phyloP scores from a whole-genome alignment of 2,888 invertebrate species.

The Mythimna pallens region DNA sequence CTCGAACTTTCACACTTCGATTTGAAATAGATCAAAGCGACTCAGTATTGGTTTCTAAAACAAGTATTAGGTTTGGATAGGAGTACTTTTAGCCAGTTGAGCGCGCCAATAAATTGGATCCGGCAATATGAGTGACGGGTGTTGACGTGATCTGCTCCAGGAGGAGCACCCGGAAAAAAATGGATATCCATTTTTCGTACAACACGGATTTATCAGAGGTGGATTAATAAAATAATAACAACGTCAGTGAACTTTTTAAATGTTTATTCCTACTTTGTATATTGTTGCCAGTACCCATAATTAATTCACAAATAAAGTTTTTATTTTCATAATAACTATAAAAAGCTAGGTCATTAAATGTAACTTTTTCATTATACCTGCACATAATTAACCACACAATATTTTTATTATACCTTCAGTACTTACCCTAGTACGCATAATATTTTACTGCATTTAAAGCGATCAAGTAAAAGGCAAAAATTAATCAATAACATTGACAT shows the following conservation, averaged over 20 bases:
- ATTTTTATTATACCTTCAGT: background rate
- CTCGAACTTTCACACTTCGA: background rate
- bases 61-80: conserved; percentile 11
- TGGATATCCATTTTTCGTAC: conserved; percentile 23
- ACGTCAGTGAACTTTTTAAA: background rate
- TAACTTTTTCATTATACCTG: background rate
- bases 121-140: conserved; percentile 38
- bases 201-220: background rate
- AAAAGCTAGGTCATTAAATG: background rate
- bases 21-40: background rate
- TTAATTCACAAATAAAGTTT: background rate
- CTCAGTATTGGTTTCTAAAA: conserved; percentile 1
- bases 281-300: background rate
- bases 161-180: conserved; percentile 14
- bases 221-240: conserved; percentile 3
- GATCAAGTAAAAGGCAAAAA: background rate
- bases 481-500: no score
- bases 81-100: conserved; percentile 40
- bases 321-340: background rate
- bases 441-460: background rate
- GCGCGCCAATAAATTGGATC: conserved; percentile 47
- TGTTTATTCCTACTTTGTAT: background rate
- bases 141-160: conserved; percentile 28
- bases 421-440: background rate
- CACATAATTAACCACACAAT: background rate